Percentiles rank a stretch among this genome's conserved stretches.
Evolutionary conservation across 1,140 invertebrate species (phyloP).

Genomic region (Platorchestia sp.): DNA sequence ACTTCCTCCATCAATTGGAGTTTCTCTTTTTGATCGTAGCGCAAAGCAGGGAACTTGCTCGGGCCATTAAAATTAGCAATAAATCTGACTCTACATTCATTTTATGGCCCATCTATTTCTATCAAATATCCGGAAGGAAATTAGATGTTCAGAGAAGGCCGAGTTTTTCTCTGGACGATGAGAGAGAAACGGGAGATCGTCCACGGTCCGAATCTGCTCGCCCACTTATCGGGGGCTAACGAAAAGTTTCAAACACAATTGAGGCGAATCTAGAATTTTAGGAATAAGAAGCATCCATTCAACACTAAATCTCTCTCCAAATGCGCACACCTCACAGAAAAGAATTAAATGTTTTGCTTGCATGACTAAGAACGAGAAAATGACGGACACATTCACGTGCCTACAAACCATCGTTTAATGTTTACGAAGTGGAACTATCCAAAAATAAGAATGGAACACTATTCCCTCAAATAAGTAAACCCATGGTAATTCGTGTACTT

Average conservation of each 20-base stretch:
- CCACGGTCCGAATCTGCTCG: background rate
- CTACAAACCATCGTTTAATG: background rate
- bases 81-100: background rate
- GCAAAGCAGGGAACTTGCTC: background rate
- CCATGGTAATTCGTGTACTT: too few relatives aligned
- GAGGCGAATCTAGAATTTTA: background rate
- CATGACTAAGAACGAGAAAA: background rate
- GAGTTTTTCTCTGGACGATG: background rate
- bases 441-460: background rate
- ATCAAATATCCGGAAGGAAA: constrained; percentile 1
- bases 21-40: background rate
- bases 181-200: background rate
- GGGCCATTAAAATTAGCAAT: background rate
- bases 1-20: background rate
- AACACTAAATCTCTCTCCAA: background rate
- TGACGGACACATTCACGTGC: background rate
- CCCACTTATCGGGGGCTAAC: background rate
- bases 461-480: too few relatives aligned
- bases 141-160: background rate
- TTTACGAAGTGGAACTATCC: background rate
- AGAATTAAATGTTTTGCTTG: background rate
- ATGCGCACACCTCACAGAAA: background rate
- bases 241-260: background rate
- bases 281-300: background rate
- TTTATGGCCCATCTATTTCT: background rate